phyloP scores from a whole-genome alignment of 2,888 invertebrate species.

The Melieria picta region DNA sequence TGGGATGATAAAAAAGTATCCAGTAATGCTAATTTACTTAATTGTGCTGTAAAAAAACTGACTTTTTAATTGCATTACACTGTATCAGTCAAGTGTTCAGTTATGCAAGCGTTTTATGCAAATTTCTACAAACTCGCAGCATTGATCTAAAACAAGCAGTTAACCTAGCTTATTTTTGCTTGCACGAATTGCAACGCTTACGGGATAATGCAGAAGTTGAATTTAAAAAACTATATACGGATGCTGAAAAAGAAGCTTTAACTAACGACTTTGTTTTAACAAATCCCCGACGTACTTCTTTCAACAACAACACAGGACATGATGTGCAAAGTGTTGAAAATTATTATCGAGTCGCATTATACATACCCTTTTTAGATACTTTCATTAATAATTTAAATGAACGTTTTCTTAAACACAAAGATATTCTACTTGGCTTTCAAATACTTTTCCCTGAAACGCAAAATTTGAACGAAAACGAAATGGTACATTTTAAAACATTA shows the following conservation, averaged over 20 bases:
- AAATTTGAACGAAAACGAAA: no score
- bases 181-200: neutral
- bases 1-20: neutral
- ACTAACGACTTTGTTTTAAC: neutral
- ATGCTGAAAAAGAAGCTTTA: neutral
- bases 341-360: no score
- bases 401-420: no score
- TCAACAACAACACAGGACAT: neutral
- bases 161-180: neutral
- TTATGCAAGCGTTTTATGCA: neutral
- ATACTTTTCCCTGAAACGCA: no score
- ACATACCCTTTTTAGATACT: no score
- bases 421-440: no score
- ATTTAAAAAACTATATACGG: neutral
- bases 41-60: neutral
- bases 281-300: neutral
- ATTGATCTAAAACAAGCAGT: neutral
- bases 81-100: neutral
- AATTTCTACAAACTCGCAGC: conserved; percentile 4
- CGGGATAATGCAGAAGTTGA: neutral
- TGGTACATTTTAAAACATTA: no score
- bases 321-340: no score
- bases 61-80: conserved; percentile 1
- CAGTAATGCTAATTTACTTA: neutral
- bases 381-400: no score